Evolutionary conservation across 1,140 invertebrate species (phyloP), one percentile per base, ranked within the genome.

Genomic region (Aphelinus certus): DNA sequence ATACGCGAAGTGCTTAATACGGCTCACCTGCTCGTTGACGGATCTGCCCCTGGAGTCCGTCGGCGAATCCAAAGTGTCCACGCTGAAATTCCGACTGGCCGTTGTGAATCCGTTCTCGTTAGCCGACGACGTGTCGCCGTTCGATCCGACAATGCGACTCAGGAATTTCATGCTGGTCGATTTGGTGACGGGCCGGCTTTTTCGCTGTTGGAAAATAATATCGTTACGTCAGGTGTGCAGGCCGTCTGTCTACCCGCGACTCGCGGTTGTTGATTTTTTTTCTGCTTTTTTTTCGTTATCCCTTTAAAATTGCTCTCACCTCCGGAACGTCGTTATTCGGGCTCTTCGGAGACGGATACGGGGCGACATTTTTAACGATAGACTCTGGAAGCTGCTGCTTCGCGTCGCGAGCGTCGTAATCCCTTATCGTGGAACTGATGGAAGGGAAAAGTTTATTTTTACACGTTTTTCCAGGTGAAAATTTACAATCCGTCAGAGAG

Each of bases 381-480:
- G 57, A 53, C 7, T 47, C 64, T 48, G 5, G 62, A 2, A 48
- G 57, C 55, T 10, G 71, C 55, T 76, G 78, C 55, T 68, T 81
- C 47, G 64, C 48, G 43, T 53, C 61, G 45, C 58, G 53, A 2
- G 63, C 63, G 70, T 81, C 81, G 5, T 79, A 79, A 73, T 80
- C 82, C 60, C 77, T 82, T 57, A 77, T 81, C 62, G 65, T 70
- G 26, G 26, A 26, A 26, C 81, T 79, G 79, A 82, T 84, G 77
- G 58, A 76, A 72, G 75, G 51, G 83, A 79, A 73, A 70, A 57
- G 71, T 67, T 58, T 66, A 65, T 43, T 80, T 66, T 79, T 81
- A 76, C 73, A 79, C 4, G n/a, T 42, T 7, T 7, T 10, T 6
- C 45, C 60, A 7, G 9, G 63, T 10, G 67, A 65, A 45, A 67